Conservation (phyloP, 2,113 vertebrate genomes). For the Pomatostomus ruficeps region DNA sequence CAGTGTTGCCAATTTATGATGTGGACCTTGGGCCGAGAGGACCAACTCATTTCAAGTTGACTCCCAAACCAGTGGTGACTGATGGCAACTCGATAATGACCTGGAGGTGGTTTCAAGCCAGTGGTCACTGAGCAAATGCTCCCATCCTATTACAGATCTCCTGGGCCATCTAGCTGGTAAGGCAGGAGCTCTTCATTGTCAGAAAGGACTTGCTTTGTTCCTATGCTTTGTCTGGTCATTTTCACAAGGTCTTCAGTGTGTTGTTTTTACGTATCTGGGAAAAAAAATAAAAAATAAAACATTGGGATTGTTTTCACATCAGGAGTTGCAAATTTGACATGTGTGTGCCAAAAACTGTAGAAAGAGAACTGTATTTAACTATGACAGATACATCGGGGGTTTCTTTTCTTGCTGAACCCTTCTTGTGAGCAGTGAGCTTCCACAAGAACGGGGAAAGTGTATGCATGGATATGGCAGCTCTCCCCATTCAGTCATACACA, state of each 20-base stretch:
- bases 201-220: not conserved
- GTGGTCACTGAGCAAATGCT: not conserved
- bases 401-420: not conserved
- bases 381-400: not conserved
- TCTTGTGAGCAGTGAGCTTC: not conserved
- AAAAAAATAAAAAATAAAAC: not conserved
- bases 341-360: not conserved
- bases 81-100: conserved; percentile 35
- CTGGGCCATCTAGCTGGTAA: not conserved
- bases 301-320: not conserved
- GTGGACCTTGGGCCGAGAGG: not conserved
- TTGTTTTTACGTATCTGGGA: not conserved
- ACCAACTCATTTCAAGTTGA: conserved; percentile 22
- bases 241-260: not conserved
- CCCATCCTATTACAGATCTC: not conserved
- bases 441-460: not conserved
- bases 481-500: not conserved
- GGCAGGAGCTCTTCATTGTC: not conserved
- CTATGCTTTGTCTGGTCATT: not conserved
- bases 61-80: conserved; percentile 13
- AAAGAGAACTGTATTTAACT: not conserved
- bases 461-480: not conserved
- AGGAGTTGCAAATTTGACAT: not conserved
- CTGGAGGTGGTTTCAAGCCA: conserved; percentile 36
- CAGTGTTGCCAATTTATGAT: conserved; percentile 49